These are phyloP conservation scores for Sycon ciliatum DNA, from an alignment of 37 sponge, comb jelly and placozoan species.

Conservation along the genomic window DNA sequence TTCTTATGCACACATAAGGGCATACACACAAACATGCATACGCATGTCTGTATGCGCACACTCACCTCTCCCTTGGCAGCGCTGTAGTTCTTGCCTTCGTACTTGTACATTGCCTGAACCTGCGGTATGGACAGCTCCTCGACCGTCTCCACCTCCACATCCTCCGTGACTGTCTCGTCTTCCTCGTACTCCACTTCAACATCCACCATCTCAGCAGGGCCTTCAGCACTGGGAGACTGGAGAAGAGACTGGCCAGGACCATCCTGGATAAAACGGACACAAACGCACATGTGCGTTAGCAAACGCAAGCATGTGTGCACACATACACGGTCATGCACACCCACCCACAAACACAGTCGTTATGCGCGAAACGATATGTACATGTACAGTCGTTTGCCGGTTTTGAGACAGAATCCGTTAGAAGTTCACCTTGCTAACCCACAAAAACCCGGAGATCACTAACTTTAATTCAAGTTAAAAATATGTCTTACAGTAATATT, in stretches of 20 bases:
- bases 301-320: background rate
- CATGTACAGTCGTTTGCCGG: background rate
- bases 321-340: background rate
- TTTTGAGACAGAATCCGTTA: too few species aligned
- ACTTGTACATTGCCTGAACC: constrained; percentile 59
- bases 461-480: too few species aligned
- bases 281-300: background rate
- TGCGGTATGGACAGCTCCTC: constrained; percentile 55
- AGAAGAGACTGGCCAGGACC: background rate
- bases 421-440: too few species aligned
- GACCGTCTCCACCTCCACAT: constrained; percentile 62
- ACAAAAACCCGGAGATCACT: background rate
- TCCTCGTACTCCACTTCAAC: constrained; percentile 63
- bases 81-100: constrained; percentile 74
- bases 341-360: background rate
- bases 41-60: constrained; percentile 24
- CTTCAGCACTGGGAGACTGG: constrained; percentile 28
- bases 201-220: constrained; percentile 49
- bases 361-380: background rate
- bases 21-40: background rate
- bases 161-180: constrained; percentile 51
- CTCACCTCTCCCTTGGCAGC: constrained; percentile 75
- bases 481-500: too few species aligned
- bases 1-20: background rate
- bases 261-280: background rate